These are phyloP conservation scores for Acheta domesticus DNA, from an alignment of 2,888 invertebrate species.

Conservation along the genomic window DNA sequence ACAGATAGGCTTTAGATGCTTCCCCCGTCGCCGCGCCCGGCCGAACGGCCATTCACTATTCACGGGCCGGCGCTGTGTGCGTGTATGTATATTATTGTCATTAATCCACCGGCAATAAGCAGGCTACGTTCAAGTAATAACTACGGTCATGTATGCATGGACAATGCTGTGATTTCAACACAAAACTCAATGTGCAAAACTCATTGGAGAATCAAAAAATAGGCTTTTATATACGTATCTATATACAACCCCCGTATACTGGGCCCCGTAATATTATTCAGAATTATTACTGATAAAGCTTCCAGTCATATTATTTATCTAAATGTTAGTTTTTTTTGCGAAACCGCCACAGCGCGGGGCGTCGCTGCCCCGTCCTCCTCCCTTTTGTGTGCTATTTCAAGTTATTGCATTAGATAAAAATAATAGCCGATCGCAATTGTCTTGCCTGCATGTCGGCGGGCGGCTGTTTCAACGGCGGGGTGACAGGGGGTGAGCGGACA, in stretches of 20 bases:
- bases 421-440: slow-evolving; percentile 38
- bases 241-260: not conserved
- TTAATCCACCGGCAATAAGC: slow-evolving; percentile 38
- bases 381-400: slow-evolving; percentile 34
- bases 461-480: slow-evolving; percentile 18
- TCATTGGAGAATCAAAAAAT: slow-evolving; percentile 29
- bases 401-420: slow-evolving; percentile 38
- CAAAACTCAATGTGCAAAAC: slow-evolving; percentile 32
- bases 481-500: slow-evolving; percentile 22
- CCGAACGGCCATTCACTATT: slow-evolving; percentile 27
- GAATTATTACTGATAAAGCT: slow-evolving; percentile 34
- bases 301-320: slow-evolving; percentile 33
- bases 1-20: slow-evolving; percentile 29
- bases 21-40: slow-evolving; percentile 11
- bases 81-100: slow-evolving; percentile 36
- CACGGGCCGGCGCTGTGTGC: slow-evolving; percentile 25
- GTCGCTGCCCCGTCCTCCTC: slow-evolving; percentile 20
- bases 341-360: slow-evolving; percentile 19
- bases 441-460: slow-evolving; percentile 30
- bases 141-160: slow-evolving; percentile 32
- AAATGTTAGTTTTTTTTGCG: slow-evolving; percentile 32
- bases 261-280: slow-evolving; percentile 19
- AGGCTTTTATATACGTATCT: slow-evolving; percentile 20
- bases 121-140: slow-evolving; percentile 36
- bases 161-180: slow-evolving; percentile 37